Base-by-base conservation (phyloP, 2,888 invertebrate species). In the Drosophila lutescens region DNA sequence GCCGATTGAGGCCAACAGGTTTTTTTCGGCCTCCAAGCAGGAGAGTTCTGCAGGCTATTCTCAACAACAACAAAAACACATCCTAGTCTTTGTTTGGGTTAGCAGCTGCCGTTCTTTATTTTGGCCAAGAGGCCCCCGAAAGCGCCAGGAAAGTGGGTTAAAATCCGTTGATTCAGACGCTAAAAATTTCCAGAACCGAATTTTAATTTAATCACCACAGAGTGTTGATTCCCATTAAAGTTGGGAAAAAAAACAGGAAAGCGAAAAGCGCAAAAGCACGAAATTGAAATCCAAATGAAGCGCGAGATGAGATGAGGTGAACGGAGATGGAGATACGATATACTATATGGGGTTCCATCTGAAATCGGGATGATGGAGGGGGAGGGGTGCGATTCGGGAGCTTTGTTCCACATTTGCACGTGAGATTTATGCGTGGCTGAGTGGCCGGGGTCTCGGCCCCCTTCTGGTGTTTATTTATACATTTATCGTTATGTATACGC, bases 331-430 rank as follows among this genome's bases (percentile, higher is more conserved):
- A 32, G 32, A 34, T 34, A 10, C 32, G 10, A 34, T 34, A 34
- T 44, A 23, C 17, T 50, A 44, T 63, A 59, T 38, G 41, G 47
- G 53, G 53, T 62, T 72, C 62, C 57, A 77, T 75, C 63, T 46
- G 41, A 57, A 50, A 54, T 56, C 12, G 53, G 54, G 44, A 49
- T 20, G 50, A 41, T n/a, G 50, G 26, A 26, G 26, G 1, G 26
- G 5, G 26, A 26, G 26, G 43, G 53, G 43, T 56, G 54, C 66
- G 62, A n/a, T 65, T 72, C 61, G 60, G 40, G 51, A 71, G 77
- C 66, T 76, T 80, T 83, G 83, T 80, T 69, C 86, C 83, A 86
- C 83, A 83, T 83, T 86, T 76, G 77, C 86, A 80, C 74, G 86
- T 73, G 79, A 83, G 79, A 83, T 83, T 83, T 86, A 83, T 83